Evolutionary conservation across 2,888 invertebrate genomes (phyloP), one percentile per base, ranked within the genome.

Genomic region (Drosophila engyochracea): DNA sequence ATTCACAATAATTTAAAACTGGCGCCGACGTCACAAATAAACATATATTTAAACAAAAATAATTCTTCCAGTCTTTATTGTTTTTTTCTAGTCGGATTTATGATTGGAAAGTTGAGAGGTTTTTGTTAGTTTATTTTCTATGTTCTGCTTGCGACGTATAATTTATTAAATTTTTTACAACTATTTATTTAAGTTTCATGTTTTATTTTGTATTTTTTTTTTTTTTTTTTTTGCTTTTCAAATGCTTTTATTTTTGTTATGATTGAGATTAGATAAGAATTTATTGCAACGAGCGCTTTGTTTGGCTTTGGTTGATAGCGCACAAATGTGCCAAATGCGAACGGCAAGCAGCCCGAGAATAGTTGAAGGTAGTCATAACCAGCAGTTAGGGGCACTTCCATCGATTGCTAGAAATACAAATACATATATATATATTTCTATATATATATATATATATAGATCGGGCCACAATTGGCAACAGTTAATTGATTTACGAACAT

Each of bases 181-280:
- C 74, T 74, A 76, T 83, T 82, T 82, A 74, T 70, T 82, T 73
- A 63, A 70, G 70, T 71, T 83, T 85, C 74, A 63, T 74, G 73
- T 71, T 72, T 60, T 51, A 28, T 25, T 51, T 28, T 19, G 9
- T 16, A 9, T 19, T 4, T n/a, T 12, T 5, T 25, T 7, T 9
- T 31, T 33, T 9, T 25, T 12, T 9, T 31, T 33, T 71, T 74
- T 81, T 81, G 7, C 22, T 9, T 37, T 57, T 28, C 28, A 69
- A 90, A 84, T 86, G 77, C 71, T 76, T 79, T 84, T 82, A 68
- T 75, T 82, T 86, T 79, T 89, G 86, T 90, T 85, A 73, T 89
- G 90, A 85, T 85, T 89, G 84, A 81, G 85, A 85, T 85, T 90
- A 85, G 85, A 85, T 85, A 85, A 85, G 74, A 81, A 86, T 89